Conservation (phyloP, 1,140 invertebrate species). For the Drosophila carrolli region DNA sequence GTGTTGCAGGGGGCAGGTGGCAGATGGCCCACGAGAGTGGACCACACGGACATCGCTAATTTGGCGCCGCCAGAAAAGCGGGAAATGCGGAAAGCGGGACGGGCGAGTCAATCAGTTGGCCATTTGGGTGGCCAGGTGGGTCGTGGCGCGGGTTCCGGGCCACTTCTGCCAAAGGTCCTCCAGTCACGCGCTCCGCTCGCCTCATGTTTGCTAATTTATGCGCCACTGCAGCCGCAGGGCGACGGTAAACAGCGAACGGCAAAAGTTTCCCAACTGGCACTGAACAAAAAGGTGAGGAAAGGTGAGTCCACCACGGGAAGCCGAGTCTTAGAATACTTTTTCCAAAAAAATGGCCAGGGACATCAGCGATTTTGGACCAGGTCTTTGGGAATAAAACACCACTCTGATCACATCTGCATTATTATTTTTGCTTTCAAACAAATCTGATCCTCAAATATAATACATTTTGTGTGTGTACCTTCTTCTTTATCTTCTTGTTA, state of each 20-base stretch:
- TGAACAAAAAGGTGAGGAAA: neutral
- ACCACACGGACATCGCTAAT: slow-evolving; percentile 68
- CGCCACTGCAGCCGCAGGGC: slow-evolving; percentile 65
- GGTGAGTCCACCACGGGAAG: neutral
- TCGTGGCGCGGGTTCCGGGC: neutral
- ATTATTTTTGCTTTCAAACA: too few relatives aligned
- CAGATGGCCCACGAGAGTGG: neutral
- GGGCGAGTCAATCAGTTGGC: slow-evolving; percentile 66
- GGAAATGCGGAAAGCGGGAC: neutral
- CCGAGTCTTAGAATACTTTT: slow-evolving; percentile 2
- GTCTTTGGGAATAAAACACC: too few relatives aligned
- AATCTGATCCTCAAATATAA: too few relatives aligned
- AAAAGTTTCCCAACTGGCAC: slow-evolving; percentile 56
- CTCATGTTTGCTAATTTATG: slow-evolving; percentile 81
- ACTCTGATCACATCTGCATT: too few relatives aligned
- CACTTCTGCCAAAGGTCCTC: slow-evolving; percentile 38
- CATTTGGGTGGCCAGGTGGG: slow-evolving; percentile 40
- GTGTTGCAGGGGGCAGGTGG: neutral
- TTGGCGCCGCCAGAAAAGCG: slow-evolving; percentile 37
- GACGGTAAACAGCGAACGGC: slow-evolving; percentile 36
- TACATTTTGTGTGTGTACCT: too few relatives aligned
- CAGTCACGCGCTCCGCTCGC: slow-evolving; percentile 56
- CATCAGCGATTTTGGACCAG: too few relatives aligned
- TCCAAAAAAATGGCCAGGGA: too few relatives aligned
- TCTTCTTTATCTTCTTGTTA: too few relatives aligned